Evolutionary conservation across 2,888 invertebrate species (phyloP).

Genomic region (Melanostoma scalare): DNA sequence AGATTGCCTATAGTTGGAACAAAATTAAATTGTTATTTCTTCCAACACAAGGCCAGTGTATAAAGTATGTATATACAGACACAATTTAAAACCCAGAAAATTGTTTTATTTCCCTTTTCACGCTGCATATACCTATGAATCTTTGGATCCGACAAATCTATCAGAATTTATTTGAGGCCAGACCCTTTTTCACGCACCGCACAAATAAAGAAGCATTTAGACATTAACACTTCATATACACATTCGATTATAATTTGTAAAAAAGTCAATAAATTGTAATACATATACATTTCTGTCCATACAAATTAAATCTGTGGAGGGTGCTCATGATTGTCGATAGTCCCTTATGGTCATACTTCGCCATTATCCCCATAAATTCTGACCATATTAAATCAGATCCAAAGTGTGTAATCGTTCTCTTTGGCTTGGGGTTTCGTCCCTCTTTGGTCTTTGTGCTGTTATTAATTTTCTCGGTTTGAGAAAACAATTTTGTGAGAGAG

Average conservation of each 20-base stretch:
- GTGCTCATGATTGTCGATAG: constrained; percentile 24
- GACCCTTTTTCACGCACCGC: constrained; percentile 4
- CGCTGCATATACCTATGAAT: not conserved
- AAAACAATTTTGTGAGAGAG: constrained; percentile 23
- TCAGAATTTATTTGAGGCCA: constrained; percentile 24
- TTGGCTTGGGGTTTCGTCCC: constrained; percentile 17
- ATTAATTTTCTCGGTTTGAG: not conserved
- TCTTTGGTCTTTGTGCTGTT: not conserved
- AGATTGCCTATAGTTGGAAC: not conserved
- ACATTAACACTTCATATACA: constrained; percentile 50
- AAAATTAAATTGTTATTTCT: not conserved
- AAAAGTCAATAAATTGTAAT: constrained; percentile 41
- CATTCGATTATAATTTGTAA: constrained; percentile 18
- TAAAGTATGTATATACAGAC: not conserved
- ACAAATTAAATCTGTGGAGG: constrained; percentile 22
- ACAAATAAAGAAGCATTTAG: constrained; percentile 25
- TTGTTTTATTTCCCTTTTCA: constrained; percentile 2
- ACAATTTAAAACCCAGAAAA: not conserved
- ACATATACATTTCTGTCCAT: constrained; percentile 17
- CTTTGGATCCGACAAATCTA: not conserved
- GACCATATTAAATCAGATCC: constrained; percentile 54
- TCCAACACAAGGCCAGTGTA: no score
- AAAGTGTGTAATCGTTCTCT: constrained; percentile 54
- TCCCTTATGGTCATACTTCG: constrained; percentile 28
- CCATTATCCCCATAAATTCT: constrained; percentile 59